Percentiles rank a stretch among this genome's conserved stretches.
Evolutionary conservation across 2,113 vertebrate genomes (phyloP).

Genomic region (Tympanuchus pallidicinctus): DNA sequence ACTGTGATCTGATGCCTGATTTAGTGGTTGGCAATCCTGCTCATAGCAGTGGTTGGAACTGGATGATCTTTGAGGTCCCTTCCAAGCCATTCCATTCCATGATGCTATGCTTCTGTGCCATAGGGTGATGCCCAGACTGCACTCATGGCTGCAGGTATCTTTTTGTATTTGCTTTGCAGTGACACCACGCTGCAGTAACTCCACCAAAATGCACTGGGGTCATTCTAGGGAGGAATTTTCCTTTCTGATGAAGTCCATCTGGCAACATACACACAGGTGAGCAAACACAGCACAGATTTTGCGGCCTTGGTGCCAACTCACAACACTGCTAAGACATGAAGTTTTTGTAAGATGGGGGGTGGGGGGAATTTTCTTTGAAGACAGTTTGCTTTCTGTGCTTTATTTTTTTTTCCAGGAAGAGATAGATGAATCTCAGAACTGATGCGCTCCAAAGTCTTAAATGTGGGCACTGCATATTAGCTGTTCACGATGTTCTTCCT

Average conservation of each 20-base stretch:
- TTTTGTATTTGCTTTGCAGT: background rate
- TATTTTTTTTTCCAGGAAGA: constrained; percentile 67
- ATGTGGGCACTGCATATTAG: constrained; percentile 57
- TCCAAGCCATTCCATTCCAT: no score
- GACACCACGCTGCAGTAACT: background rate
- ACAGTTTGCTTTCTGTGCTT: background rate
- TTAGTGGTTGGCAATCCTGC: no score
- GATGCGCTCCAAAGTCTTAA: constrained; percentile 51
- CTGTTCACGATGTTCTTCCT: constrained; percentile 66
- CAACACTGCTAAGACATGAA: background rate
- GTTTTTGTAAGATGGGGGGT: background rate
- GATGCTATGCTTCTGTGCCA: no score
- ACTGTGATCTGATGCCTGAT: no score
- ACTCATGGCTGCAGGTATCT: rapidly evolving
- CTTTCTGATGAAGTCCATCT: background rate
- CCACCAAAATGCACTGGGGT: background rate
- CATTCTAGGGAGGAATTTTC: background rate
- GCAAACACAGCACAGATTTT: background rate
- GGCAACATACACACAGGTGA: background rate
- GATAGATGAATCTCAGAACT: constrained; percentile 53
- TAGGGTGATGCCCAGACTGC: background rate
- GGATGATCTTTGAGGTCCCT: no score
- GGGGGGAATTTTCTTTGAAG: background rate
- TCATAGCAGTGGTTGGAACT: no score
- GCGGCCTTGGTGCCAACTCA: background rate